Evolutionary conservation across 2,113 vertebrate species (phyloP).

Genomic region (Podarcis raffonei): DNA sequence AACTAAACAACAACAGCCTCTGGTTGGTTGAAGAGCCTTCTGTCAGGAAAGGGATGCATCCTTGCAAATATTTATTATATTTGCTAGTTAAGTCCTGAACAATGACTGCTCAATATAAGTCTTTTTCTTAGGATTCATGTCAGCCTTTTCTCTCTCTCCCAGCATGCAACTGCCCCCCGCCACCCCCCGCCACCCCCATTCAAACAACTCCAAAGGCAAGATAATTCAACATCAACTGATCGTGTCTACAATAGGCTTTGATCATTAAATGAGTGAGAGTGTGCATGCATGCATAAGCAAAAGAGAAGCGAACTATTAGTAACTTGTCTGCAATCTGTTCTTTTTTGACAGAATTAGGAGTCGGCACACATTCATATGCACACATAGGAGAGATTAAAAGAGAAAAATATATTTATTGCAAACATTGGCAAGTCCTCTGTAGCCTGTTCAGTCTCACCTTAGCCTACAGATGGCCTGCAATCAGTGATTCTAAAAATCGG

Average conservation of each 20-base stretch:
- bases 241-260: neutral
- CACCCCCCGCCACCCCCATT: neutral
- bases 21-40: too few species aligned
- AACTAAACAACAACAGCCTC: too few species aligned
- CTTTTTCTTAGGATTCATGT: neutral
- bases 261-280: neutral
- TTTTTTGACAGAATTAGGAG: conserved; percentile 4
- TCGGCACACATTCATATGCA: neutral
- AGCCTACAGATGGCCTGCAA: neutral
- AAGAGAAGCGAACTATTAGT: neutral
- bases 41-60: too few species aligned
- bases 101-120: neutral
- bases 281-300: neutral
- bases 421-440: neutral
- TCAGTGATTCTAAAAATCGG: neutral
- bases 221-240: neutral
- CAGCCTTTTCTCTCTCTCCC: neutral
- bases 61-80: too few species aligned
- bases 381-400: neutral
- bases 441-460: neutral
- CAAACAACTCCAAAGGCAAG: neutral
- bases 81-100: neutral
- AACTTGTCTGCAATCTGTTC: conserved; percentile 40
- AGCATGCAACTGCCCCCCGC: neutral
- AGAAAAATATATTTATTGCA: neutral